A percentile compares a stretch with the other conserved stretches of the same genome.
Conservation (phyloP, 2,797 vertebrate genomes). For the Chaetophractus vellerosus region DNA sequence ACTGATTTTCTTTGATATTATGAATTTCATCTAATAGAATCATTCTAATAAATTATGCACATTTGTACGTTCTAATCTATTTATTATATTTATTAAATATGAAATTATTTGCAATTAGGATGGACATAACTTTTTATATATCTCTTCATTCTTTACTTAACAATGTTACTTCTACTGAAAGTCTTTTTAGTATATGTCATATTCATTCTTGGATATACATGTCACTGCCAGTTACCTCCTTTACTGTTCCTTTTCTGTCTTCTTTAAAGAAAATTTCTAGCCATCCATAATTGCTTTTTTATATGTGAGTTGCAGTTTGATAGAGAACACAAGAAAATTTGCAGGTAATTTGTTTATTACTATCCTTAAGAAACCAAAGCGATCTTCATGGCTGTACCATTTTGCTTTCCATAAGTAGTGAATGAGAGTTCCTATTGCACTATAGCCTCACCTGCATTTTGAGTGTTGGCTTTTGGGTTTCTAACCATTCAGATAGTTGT, state of each 20-base stretch:
- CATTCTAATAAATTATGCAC: constrained; percentile 36
- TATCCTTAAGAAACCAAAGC: constrained; percentile 32
- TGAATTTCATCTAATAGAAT: constrained; percentile 42
- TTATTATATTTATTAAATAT: constrained; percentile 53
- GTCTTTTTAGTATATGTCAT: not conserved
- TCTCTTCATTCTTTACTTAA: constrained; percentile 28
- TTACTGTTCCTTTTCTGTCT: constrained; percentile 40
- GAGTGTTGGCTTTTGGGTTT: no score
- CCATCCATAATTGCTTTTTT: not conserved
- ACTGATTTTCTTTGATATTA: constrained; percentile 18
- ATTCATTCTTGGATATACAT: constrained; percentile 4
- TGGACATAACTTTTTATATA: not conserved
- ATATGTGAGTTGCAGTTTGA: constrained; percentile 11
- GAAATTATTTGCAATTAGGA: not conserved
- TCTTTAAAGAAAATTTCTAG: constrained; percentile 39
- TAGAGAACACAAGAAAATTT: constrained; percentile 32
- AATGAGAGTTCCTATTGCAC: no score
- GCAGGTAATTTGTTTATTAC: constrained; percentile 13
- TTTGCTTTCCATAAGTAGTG: no score
- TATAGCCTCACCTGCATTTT: no score
- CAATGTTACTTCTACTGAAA: not conserved
- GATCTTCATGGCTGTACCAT: not conserved
- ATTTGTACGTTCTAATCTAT: constrained; percentile 28
- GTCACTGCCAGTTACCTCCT: constrained; percentile 3
- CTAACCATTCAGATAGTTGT: no score